phyloP scores from a whole-genome alignment of 2,888 invertebrate species.

The Gnatocerus cornutus region DNA sequence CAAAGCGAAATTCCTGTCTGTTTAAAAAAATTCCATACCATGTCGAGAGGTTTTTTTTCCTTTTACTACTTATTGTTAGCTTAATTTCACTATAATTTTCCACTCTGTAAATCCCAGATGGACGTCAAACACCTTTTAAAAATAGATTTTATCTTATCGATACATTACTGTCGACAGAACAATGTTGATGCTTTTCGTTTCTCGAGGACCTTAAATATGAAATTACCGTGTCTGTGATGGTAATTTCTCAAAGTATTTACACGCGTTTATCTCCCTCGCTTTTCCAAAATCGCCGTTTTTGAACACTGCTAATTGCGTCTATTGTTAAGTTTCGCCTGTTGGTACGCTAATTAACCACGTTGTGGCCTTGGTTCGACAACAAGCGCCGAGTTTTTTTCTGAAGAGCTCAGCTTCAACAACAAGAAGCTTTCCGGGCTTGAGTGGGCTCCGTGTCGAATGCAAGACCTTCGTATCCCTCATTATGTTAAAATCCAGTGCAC shows the following conservation, averaged over 20 bases:
- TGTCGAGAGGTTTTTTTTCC: too few species aligned
- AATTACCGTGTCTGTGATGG: constrained; percentile 22
- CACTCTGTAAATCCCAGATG: too few species aligned
- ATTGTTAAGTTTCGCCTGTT: constrained; percentile 7
- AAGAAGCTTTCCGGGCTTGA: constrained; percentile 4
- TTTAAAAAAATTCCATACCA: too few species aligned
- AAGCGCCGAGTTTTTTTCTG: neutral
- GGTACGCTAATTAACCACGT: constrained; percentile 17
- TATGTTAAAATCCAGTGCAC: constrained; percentile 44
- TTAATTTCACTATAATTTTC: too few species aligned
- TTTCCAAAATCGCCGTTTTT: constrained; percentile 19
- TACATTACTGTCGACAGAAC: too few species aligned
- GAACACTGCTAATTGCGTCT: constrained; percentile 14
- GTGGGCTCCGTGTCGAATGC: constrained; percentile 13
- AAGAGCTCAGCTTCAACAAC: too few species aligned
- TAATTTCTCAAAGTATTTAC: constrained; percentile 29
- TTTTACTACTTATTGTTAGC: too few species aligned
- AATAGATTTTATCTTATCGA: too few species aligned
- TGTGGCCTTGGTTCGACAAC: constrained; percentile 9
- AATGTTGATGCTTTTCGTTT: neutral
- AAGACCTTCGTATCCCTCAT: constrained; percentile 33
- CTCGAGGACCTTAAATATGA: constrained; percentile 11
- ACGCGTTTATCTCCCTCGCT: constrained; percentile 9
- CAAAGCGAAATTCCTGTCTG: too few species aligned
- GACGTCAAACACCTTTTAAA: too few species aligned